Percentiles rank a stretch among this genome's conserved stretches.
phyloP scores from a whole-genome alignment of 1,140 invertebrate genomes.

The Bombus polaris region DNA sequence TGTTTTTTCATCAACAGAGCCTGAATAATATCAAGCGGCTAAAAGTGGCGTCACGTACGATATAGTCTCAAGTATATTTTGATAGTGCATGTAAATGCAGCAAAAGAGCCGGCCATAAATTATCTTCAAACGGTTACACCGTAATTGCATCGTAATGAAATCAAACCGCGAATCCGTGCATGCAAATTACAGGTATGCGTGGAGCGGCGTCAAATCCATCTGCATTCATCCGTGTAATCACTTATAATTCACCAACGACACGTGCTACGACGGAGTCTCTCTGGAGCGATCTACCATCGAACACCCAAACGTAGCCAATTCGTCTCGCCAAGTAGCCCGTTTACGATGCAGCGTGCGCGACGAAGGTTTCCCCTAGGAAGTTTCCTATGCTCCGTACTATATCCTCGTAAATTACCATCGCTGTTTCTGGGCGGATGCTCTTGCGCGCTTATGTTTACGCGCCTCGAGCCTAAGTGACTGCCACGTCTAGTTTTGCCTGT shows the following conservation, averaged over 20 bases:
- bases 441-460: constrained; percentile 59
- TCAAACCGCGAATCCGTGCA: constrained; percentile 24
- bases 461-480: constrained; percentile 52
- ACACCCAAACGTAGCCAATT: background rate
- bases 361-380: background rate
- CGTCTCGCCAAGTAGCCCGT: constrained; percentile 32
- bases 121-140: constrained; percentile 23
- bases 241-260: constrained; percentile 31
- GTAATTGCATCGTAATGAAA: constrained; percentile 12
- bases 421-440: constrained; percentile 26
- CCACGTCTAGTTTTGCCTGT: background rate
- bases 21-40: background rate
- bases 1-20: no score
- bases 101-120: constrained; percentile 5
- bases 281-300: background rate
- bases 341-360: constrained; percentile 9
- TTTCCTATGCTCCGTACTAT: background rate
- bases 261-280: background rate
- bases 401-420: constrained; percentile 54
- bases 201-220: constrained; percentile 8
- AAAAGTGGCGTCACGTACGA: background rate
- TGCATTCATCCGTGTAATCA: constrained; percentile 29
- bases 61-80: background rate
- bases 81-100: background rate
- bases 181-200: background rate